These are phyloP conservation scores for Tanytarsus gracilentus DNA, from an alignment of 2,888 invertebrate species.

Conservation along the genomic window DNA sequence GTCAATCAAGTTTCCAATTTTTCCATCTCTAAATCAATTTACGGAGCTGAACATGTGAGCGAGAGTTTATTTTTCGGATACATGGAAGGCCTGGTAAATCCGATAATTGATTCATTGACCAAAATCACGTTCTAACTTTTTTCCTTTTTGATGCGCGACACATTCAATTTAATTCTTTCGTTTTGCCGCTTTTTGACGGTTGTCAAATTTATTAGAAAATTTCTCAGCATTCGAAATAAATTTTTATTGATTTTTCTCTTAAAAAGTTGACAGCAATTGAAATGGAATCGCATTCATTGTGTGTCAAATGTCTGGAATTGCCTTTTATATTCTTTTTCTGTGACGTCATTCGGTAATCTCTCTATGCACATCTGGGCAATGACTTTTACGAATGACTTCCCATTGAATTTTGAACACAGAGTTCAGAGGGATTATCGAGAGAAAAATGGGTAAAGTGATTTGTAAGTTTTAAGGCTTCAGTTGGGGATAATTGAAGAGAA, in stretches of 20 bases:
- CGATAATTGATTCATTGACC: constrained; percentile 27
- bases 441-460: no score
- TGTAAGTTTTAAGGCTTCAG: no score
- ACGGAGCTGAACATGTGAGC: not conserved
- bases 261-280: not conserved
- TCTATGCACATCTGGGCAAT: constrained; percentile 11
- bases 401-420: no score
- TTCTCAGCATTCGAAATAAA: no score
- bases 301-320: not conserved
- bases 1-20: constrained; percentile 24
- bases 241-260: no score
- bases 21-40: not conserved
- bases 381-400: constrained; percentile 1
- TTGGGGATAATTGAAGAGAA: no score
- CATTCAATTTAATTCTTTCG: not conserved
- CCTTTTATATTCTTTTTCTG: not conserved
- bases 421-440: no score
- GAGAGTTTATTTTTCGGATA: not conserved
- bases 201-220: no score
- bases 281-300: not conserved
- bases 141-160: not conserved
- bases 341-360: not conserved
- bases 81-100: constrained; percentile 1
- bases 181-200: constrained; percentile 26
- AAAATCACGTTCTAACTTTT: not conserved